Evolutionary conservation across 2,888 invertebrate genomes (phyloP).

Genomic region (Argyresthia goedartella): DNA sequence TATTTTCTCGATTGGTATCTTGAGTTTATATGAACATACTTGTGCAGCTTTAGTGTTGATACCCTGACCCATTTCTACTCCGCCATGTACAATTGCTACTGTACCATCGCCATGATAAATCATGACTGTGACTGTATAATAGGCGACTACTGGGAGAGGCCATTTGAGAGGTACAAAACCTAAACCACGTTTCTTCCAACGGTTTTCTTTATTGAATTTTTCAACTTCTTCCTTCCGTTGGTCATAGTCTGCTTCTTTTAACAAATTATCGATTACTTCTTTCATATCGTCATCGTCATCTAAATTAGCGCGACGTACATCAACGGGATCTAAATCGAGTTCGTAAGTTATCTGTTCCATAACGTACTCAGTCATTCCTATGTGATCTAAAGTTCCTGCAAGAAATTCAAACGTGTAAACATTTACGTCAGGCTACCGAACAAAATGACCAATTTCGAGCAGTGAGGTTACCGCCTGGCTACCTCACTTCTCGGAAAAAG

Average conservation of each 20-base stretch:
- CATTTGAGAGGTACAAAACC: constrained; percentile 74
- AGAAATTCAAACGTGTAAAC: neutral
- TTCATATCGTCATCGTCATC: constrained; percentile 27
- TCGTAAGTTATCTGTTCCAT: constrained; percentile 74
- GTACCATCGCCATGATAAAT: constrained; percentile 75
- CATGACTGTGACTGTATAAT: constrained; percentile 70
- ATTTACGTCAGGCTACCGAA: neutral
- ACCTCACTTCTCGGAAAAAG: neutral
- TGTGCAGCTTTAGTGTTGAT: constrained; percentile 77
- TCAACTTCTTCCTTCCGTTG: constrained; percentile 52
- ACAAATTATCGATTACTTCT: constrained; percentile 62
- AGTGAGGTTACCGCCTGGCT: neutral
- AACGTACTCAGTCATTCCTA: constrained; percentile 67
- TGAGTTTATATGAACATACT: constrained; percentile 74
- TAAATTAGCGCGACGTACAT: constrained; percentile 67
- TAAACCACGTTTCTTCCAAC: constrained; percentile 80
- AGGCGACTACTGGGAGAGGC: constrained; percentile 48
- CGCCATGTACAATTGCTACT: constrained; percentile 75
- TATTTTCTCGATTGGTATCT: constrained; percentile 74
- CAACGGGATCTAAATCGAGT: constrained; percentile 63
- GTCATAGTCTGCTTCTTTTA: constrained; percentile 59
- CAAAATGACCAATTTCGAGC: neutral
- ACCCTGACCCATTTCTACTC: constrained; percentile 81
- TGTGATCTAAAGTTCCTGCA: constrained; percentile 59
- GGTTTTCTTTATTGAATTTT: constrained; percentile 72